Conservation (phyloP, 2,797 vertebrate genomes). For the Lagocephalus sceleratus region DNA sequence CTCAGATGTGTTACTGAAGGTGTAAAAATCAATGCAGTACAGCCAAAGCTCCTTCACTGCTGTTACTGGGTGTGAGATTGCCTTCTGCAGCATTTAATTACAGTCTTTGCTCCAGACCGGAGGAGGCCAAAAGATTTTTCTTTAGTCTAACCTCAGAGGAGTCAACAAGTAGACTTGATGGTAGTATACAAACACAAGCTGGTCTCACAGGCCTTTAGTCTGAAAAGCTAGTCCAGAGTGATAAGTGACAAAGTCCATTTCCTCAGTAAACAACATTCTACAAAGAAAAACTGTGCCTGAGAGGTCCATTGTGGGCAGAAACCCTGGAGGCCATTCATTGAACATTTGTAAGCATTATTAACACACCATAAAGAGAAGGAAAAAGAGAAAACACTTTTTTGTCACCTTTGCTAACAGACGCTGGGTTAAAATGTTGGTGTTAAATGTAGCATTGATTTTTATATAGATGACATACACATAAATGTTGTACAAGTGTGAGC, state of each 20-base stretch:
- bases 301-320: conserved; percentile 19
- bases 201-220: conserved; percentile 41
- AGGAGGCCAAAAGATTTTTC: conserved; percentile 71
- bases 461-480: no score
- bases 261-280: conserved; percentile 39
- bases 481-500: not conserved
- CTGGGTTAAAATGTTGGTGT: no score
- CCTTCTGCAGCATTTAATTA: conserved; percentile 76
- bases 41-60: conserved; percentile 53
- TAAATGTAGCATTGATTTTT: no score
- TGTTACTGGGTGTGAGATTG: conserved; percentile 63
- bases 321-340: conserved; percentile 2
- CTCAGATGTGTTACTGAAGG: conserved; percentile 62
- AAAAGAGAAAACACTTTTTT: no score
- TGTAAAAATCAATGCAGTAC: conserved; percentile 72
- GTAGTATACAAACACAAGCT: conserved; percentile 45
- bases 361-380: not conserved
- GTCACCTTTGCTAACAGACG: no score
- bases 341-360: conserved; percentile 7
- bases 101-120: conserved; percentile 57
- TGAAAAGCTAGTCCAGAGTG: conserved; percentile 47
- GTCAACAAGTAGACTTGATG: conserved; percentile 55
- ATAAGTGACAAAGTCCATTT: conserved; percentile 41
- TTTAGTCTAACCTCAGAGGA: conserved; percentile 57
- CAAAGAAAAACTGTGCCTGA: conserved; percentile 31